phyloP scores from a whole-genome alignment of 2,113 vertebrate genomes.

The Peromyscus maniculatus region DNA sequence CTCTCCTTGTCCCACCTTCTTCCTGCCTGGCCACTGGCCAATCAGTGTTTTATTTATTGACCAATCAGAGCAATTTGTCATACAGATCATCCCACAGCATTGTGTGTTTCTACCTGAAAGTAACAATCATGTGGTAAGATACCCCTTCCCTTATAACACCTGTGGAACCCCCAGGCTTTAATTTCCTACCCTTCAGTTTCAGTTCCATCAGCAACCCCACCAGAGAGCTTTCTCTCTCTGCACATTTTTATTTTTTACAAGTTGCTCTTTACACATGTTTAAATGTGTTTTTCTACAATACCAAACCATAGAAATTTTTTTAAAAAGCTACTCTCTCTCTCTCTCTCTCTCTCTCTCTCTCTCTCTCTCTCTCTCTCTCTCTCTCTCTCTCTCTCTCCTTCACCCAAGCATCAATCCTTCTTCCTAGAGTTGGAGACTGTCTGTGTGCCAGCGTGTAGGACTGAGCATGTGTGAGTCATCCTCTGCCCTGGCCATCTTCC shows the following conservation, averaged over 20 bases:
- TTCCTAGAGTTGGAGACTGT: background rate
- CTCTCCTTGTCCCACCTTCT: no score
- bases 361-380: no score
- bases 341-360: no score
- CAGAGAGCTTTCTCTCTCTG: background rate
- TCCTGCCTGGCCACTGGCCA: no score
- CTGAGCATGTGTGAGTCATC: background rate
- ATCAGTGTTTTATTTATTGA: no score
- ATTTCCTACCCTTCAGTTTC: background rate
- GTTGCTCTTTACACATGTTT: background rate
- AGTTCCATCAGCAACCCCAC: background rate
- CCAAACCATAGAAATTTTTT: background rate
- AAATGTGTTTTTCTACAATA: background rate
- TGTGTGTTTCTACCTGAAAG: constrained; percentile 29
- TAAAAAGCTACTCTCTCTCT: background rate
- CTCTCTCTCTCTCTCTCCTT: background rate
- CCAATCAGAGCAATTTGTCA: no score
- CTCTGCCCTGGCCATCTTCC: background rate
- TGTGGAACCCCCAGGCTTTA: background rate
- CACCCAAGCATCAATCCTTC: background rate
- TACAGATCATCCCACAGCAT: no score
- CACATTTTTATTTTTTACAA: background rate
- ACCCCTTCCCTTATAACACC: background rate
- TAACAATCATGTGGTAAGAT: background rate
- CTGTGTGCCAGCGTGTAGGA: background rate